Evolutionary conservation across 2,113 vertebrate species (phyloP).

Genomic region (Mionectes macconnelli): DNA sequence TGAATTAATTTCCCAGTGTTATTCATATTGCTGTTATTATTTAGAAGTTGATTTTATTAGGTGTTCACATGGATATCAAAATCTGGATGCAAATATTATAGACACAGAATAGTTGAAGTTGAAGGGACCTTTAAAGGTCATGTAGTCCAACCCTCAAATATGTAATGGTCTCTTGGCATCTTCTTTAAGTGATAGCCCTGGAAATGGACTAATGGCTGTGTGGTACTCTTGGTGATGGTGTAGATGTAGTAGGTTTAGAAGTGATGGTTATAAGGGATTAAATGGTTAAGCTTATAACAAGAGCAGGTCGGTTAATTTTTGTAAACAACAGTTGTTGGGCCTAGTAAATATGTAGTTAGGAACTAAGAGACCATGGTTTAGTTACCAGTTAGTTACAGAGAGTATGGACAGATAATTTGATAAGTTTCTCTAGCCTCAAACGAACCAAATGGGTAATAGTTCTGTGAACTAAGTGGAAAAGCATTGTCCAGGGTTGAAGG

Average conservation of each 20-base stretch:
- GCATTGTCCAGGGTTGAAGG: background rate
- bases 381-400: background rate
- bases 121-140: background rate
- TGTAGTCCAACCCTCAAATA: background rate
- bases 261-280: background rate
- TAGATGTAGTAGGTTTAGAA: background rate
- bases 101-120: background rate
- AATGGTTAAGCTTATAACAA: background rate
- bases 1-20: background rate
- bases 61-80: background rate
- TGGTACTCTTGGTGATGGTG: background rate
- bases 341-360: background rate
- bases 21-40: background rate
- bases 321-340: background rate
- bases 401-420: background rate
- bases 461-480: background rate
- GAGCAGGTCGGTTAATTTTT: background rate
- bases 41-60: background rate
- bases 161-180: background rate
- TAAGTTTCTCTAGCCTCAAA: background rate
- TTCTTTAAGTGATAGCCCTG: background rate
- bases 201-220: background rate
- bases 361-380: background rate
- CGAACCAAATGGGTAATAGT: background rate
- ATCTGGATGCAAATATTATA: background rate